These are phyloP conservation scores for Cheumatopsyche charites DNA, from an alignment of 1,140 invertebrate species.

Conservation along the genomic window DNA sequence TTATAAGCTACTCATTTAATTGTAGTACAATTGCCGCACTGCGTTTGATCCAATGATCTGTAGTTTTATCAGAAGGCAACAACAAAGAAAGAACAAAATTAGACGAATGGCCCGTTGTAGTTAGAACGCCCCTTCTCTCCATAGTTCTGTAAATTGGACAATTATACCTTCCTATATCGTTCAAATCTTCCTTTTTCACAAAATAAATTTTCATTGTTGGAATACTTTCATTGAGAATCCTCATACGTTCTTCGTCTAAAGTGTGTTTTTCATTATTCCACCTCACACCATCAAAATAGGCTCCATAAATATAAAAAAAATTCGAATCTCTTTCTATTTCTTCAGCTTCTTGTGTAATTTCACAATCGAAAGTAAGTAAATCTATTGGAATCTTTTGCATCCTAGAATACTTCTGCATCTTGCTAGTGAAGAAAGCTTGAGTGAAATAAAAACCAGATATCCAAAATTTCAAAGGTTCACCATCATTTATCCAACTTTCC, in stretches of 20 bases:
- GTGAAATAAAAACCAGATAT: slow-evolving; percentile 94
- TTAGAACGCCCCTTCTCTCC: slow-evolving; percentile 79
- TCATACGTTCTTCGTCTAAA: slow-evolving; percentile 80
- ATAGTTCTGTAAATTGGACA: slow-evolving; percentile 90
- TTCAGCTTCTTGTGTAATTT: slow-evolving; percentile 63
- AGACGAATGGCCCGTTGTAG: slow-evolving; percentile 90
- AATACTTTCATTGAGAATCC: slow-evolving; percentile 80
- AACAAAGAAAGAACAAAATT: slow-evolving; percentile 86
- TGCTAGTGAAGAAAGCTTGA: slow-evolving; percentile 89
- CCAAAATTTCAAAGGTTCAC: slow-evolving; percentile 87
- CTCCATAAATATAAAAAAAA: slow-evolving; percentile 82
- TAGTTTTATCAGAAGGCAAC: slow-evolving; percentile 70
- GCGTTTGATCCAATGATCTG: slow-evolving; percentile 86
- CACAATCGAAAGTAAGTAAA: slow-evolving; percentile 81
- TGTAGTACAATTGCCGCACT: slow-evolving; percentile 87
- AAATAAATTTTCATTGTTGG: slow-evolving; percentile 78
- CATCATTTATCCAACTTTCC: slow-evolving; percentile 76
- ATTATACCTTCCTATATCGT: slow-evolving; percentile 67
- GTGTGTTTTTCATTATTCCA: slow-evolving; percentile 70
- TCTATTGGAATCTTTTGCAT: slow-evolving; percentile 89
- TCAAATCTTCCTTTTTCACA: slow-evolving; percentile 62
- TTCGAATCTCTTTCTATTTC: slow-evolving; percentile 65
- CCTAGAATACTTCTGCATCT: slow-evolving; percentile 91
- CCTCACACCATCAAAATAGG: slow-evolving; percentile 84
- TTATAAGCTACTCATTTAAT: slow-evolving; percentile 59